Percentiles rank a stretch among this genome's conserved stretches.
Conservation (phyloP, 2,797 vertebrate species). For the Lycodopsis pacificus region DNA sequence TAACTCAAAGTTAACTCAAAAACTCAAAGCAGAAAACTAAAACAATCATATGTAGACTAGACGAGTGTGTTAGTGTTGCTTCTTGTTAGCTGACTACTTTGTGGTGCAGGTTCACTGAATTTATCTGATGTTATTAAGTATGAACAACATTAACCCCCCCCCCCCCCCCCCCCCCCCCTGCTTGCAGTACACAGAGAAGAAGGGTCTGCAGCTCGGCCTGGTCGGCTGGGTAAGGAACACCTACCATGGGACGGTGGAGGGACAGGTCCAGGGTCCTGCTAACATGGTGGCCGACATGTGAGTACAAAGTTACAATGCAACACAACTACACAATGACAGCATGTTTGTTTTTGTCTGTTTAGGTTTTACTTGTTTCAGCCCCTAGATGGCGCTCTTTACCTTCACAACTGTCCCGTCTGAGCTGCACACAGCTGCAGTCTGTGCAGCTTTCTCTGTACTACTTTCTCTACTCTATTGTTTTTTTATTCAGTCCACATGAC, state of each 20-base stretch:
- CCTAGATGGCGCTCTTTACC: constrained; percentile 30
- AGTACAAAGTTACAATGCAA: constrained; percentile 69
- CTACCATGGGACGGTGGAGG: constrained; percentile 87
- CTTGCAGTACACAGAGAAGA: constrained; percentile 90
- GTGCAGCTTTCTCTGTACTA: background rate
- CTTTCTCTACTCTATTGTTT: background rate
- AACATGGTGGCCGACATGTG: constrained; percentile 90
- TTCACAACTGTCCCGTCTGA: constrained; percentile 2
- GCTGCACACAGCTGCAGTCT: background rate
- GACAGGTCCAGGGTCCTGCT: constrained; percentile 91
- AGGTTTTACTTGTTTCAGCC: background rate
- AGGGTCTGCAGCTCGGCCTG: constrained; percentile 89
- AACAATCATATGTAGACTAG: background rate
- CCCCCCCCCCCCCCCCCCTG: background rate
- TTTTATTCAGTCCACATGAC: background rate
- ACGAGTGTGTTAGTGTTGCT: background rate
- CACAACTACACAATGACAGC: background rate
- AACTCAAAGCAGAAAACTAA: background rate
- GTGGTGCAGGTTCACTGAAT: background rate
- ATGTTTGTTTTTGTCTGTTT: background rate
- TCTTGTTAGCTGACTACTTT: background rate
- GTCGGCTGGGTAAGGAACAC: constrained; percentile 97
- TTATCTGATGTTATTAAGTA: background rate
- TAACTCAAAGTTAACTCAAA: background rate
- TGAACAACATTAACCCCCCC: background rate